Evolutionary conservation across 2,113 vertebrate species (phyloP).

Genomic region (Furnarius figulus): DNA sequence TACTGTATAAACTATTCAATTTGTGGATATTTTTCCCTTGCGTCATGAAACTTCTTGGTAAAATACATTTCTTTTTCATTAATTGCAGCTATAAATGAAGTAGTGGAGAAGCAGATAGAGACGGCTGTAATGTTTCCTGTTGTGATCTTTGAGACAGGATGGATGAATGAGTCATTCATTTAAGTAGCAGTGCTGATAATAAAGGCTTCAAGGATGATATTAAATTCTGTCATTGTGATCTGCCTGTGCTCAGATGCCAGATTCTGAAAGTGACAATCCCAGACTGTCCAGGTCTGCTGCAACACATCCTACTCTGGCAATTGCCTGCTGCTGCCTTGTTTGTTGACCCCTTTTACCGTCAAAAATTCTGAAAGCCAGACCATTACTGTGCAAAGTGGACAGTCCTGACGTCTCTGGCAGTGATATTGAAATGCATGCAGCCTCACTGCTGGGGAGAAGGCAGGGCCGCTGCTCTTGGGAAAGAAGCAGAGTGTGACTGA

Average conservation of each 20-base stretch:
- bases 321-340: not conserved
- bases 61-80: not conserved
- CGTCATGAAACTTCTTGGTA: not conserved
- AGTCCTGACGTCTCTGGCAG: not conserved
- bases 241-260: not conserved
- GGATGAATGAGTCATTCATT: constrained; percentile 59
- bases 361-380: not conserved
- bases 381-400: not conserved
- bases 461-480: not conserved
- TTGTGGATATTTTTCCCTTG: not conserved
- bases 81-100: constrained; percentile 44
- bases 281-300: not conserved
- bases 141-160: constrained; percentile 41
- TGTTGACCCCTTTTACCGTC: not conserved
- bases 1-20: not conserved
- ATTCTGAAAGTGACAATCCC: not conserved
- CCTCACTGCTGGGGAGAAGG: not conserved
- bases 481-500: not conserved
- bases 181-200: not conserved
- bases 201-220: constrained; percentile 38
- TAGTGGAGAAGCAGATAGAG: constrained; percentile 13
- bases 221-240: constrained; percentile 19
- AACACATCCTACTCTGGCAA: not conserved
- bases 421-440: not conserved
- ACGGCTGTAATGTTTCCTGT: constrained; percentile 54